phyloP scores from a whole-genome alignment of 2,888 invertebrate species.

The Sericinus montela region DNA sequence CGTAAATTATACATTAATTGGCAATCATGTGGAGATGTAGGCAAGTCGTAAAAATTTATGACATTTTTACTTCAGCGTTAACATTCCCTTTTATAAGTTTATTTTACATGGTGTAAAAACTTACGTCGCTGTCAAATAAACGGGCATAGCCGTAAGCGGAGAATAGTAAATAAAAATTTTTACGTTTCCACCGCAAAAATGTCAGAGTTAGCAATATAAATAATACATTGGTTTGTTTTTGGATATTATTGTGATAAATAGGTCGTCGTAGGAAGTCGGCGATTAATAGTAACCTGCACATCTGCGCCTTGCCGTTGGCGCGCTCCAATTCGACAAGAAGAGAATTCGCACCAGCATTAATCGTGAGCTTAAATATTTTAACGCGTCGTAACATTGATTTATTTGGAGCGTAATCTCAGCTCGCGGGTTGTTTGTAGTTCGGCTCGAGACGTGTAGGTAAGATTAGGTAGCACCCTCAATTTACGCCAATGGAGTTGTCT shows the following conservation, averaged over 20 bases:
- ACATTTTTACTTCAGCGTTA: constrained; percentile 12
- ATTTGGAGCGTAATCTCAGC: constrained; percentile 73
- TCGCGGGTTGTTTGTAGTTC: constrained; percentile 75
- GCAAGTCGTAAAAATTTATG: constrained; percentile 13
- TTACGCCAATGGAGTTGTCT: constrained; percentile 37
- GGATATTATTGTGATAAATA: constrained; percentile 38
- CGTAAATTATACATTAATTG: constrained; percentile 47
- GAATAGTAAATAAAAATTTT: not conserved
- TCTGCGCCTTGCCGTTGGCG: constrained; percentile 37
- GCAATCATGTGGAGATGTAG: constrained; percentile 13
- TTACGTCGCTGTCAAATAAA: constrained; percentile 7
- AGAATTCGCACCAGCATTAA: constrained; percentile 64
- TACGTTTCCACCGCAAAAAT: not conserved
- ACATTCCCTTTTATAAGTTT: constrained; percentile 11
- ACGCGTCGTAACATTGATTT: constrained; percentile 79
- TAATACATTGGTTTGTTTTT: constrained; percentile 24
- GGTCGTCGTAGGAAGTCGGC: constrained; percentile 32
- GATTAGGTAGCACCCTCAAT: constrained; percentile 61
- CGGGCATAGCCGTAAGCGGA: constrained; percentile 1
- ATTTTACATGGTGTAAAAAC: constrained; percentile 7
- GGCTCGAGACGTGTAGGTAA: constrained; percentile 73
- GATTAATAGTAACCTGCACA: constrained; percentile 40
- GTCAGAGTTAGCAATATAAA: too few relatives aligned
- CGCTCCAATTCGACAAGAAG: constrained; percentile 55
- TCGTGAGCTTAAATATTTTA: constrained; percentile 78